These are phyloP conservation scores for Hesperophylax magnus DNA, from an alignment of 1,140 invertebrate species.

Conservation along the genomic window DNA sequence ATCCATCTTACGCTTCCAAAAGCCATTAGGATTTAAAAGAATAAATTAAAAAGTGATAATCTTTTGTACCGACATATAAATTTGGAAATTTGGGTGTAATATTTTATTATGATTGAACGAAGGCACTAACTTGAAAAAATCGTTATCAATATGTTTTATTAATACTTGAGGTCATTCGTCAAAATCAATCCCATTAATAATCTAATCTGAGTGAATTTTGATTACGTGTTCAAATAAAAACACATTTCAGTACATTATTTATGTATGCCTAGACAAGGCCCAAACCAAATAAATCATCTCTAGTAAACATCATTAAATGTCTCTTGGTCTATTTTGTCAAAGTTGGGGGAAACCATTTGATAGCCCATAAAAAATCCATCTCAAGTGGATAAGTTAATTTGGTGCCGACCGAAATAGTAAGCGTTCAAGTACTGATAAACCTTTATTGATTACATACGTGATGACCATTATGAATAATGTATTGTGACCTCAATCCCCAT, in stretches of 20 bases:
- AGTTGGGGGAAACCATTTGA: constrained; percentile 22
- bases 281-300: constrained; percentile 35
- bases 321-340: constrained; percentile 9
- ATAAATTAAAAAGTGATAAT: too few species aligned
- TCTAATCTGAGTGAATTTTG: too few species aligned
- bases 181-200: too few species aligned
- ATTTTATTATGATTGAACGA: too few species aligned
- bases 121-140: too few species aligned
- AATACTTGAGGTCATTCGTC: too few species aligned
- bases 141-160: too few species aligned
- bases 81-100: too few species aligned
- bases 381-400: constrained; percentile 33
- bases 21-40: too few species aligned
- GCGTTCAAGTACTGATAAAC: constrained; percentile 14
- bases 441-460: constrained; percentile 23
- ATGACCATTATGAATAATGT: background rate
- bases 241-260: background rate
- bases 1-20: too few species aligned
- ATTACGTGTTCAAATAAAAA: too few species aligned
- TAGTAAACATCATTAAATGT: constrained; percentile 22
- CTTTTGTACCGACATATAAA: too few species aligned
- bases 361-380: constrained; percentile 19
- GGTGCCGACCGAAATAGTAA: constrained; percentile 9
- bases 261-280: background rate
- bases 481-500: background rate